phyloP scores from a whole-genome alignment of 53 echinoderm and acorn worm genomes.

The Luidia sarsii region DNA sequence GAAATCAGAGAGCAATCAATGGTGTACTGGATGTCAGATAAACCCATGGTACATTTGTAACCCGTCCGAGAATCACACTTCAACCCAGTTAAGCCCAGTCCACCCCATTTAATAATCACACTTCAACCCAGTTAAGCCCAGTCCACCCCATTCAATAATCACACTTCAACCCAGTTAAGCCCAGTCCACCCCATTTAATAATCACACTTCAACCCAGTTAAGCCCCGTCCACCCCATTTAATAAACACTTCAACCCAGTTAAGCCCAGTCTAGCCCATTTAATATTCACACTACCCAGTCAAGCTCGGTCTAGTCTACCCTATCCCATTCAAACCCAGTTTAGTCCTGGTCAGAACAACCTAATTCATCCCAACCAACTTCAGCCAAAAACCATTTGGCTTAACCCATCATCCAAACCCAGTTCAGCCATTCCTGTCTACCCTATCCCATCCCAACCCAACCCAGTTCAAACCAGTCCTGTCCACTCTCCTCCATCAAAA shows the following conservation, averaged over 20 bases:
- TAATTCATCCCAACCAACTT: background rate
- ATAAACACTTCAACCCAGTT: background rate
- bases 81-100: no score
- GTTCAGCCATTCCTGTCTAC: no score
- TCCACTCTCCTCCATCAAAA: no score
- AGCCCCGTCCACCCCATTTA: no score
- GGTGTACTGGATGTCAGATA: no score
- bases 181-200: background rate
- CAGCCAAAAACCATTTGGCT: background rate
- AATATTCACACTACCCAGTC: background rate
- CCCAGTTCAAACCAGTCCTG: background rate
- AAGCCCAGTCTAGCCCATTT: background rate
- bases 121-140: background rate
- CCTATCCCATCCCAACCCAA: background rate
- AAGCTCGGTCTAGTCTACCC: no score
- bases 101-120: no score
- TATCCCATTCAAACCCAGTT: no score
- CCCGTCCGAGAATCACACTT: no score
- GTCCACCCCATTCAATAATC: background rate
- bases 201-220: no score
- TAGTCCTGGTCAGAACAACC: background rate
- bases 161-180: background rate
- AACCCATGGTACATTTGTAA: no score
- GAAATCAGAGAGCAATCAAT: background rate
- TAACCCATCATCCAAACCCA: no score